Evolutionary conservation across 1,140 invertebrate genomes (phyloP), one percentile per base, ranked within the genome.

Genomic region (Centruroides vittatus): DNA sequence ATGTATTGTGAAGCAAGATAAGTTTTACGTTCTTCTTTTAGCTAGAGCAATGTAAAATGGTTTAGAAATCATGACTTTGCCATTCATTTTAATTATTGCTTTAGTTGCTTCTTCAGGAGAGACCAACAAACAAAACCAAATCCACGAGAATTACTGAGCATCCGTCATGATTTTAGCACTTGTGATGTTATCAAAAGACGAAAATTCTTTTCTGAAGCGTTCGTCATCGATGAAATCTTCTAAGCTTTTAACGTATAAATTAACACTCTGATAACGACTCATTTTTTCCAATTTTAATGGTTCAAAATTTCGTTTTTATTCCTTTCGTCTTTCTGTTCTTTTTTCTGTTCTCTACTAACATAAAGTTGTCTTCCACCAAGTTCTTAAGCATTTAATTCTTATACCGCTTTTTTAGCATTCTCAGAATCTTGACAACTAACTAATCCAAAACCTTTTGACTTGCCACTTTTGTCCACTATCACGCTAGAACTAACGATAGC

Each of bases 101-200:
- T 98, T 98, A 5, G 95, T 98, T 6, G 97, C 96, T 77, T 99
- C 96, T 75, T 98, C 93, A 0, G 94, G 90, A n/a, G 90, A 86
- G 53, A 89, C 94, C 99, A 99, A 77, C 97, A 99, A 7, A 99
- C 97, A 75, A 99, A 99, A 23, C 97, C 97, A 75, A 99, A 99
- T 49, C 97, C 97, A 78, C 97, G 98, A 41, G 78, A 80, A 61
- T 80, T 72, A 7, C 76, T n/a, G n/a, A n/a, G 92, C 88, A 70
- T 95, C 91, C 74, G 88, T 80, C 92, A 96, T 96, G 1, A 86
- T 88, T 81, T 97, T 98, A 7, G 95, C 95, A 65, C 92, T 96
- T 34, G 95, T 98, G 60, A 99, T 97, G 49, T 89, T 96, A 55
- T 95, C 96, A 74, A 92, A 98, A 57, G 84, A 82, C 61, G 87